A percentile compares a stretch with the other conserved stretches of the same genome.
phyloP scores from a whole-genome alignment of 2,888 invertebrate species.

The Cloeon dipterum region DNA sequence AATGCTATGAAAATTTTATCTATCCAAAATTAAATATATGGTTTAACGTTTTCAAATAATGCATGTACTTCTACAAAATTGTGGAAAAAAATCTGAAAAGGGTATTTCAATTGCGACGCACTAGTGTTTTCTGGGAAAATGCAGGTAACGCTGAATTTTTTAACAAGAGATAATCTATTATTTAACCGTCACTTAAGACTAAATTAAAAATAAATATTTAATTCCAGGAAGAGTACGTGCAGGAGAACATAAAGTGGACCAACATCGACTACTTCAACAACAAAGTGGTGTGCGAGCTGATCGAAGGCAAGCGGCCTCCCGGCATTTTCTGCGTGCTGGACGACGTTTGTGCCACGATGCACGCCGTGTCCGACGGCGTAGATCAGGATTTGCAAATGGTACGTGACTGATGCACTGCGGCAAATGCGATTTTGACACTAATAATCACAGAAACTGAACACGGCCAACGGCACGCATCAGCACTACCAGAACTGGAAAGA shows the following conservation, averaged over 20 bases:
- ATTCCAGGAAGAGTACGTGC: slow-evolving; percentile 37
- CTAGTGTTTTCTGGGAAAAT: too few species aligned
- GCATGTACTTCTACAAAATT: too few species aligned
- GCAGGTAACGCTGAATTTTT: too few species aligned
- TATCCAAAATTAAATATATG: too few species aligned
- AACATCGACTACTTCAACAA: slow-evolving; percentile 46
- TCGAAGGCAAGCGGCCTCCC: slow-evolving; percentile 34
- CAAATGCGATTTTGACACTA: neutral
- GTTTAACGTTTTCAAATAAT: too few species aligned
- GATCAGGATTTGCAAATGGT: slow-evolving; percentile 30
- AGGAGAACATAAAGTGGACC: slow-evolving; percentile 41
- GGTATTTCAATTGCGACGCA: too few species aligned
- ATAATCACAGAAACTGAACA: slow-evolving; percentile 29
- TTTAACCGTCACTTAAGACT: too few species aligned
- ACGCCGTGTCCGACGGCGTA: slow-evolving; percentile 36
- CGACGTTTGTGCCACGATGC: slow-evolving; percentile 43
- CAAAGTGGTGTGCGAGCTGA: slow-evolving; percentile 40
- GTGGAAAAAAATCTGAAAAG: too few species aligned
- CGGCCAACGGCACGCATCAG: slow-evolving; percentile 25
- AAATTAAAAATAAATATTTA: too few species aligned
- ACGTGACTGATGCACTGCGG: slow-evolving; percentile 4
- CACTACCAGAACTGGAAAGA: slow-evolving; percentile 30
- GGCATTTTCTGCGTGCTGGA: slow-evolving; percentile 40
- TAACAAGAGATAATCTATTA: too few species aligned
- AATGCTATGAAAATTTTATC: too few species aligned